These are phyloP conservation scores for Plecotus auritus DNA, from an alignment of 2,113 vertebrate genomes.

Conservation along the genomic window DNA sequence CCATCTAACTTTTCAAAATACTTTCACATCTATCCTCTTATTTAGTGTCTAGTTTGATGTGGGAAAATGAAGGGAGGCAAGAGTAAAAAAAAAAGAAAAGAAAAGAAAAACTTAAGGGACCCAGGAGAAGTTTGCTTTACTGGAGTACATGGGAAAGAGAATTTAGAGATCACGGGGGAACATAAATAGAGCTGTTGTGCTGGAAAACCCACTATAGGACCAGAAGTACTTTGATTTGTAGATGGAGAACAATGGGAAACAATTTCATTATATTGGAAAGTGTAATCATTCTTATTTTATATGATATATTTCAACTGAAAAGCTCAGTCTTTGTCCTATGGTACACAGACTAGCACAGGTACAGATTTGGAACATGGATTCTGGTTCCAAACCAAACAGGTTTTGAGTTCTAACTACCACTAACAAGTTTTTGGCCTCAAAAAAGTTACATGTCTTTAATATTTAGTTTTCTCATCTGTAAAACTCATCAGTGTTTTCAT, in stretches of 20 bases:
- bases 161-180: neutral
- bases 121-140: constrained; percentile 23
- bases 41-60: constrained; percentile 35
- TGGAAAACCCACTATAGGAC: neutral
- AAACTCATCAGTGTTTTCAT: neutral
- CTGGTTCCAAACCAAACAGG: neutral
- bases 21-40: constrained; percentile 41
- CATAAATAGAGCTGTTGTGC: neutral
- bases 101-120: constrained; percentile 9
- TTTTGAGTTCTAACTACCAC: neutral
- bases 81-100: constrained; percentile 35
- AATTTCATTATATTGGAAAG: neutral
- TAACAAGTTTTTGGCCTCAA: neutral
- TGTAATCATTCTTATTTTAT: neutral
- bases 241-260: neutral
- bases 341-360: neutral
- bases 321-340: neutral
- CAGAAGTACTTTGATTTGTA: neutral
- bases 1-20: constrained; percentile 45
- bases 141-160: neutral
- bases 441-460: neutral
- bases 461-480: neutral
- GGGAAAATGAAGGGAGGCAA: constrained; percentile 32
- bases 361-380: neutral
- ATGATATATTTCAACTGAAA: neutral